Conservation (phyloP, 2,888 invertebrate genomes). For the Lasioglossum leucozonium region DNA sequence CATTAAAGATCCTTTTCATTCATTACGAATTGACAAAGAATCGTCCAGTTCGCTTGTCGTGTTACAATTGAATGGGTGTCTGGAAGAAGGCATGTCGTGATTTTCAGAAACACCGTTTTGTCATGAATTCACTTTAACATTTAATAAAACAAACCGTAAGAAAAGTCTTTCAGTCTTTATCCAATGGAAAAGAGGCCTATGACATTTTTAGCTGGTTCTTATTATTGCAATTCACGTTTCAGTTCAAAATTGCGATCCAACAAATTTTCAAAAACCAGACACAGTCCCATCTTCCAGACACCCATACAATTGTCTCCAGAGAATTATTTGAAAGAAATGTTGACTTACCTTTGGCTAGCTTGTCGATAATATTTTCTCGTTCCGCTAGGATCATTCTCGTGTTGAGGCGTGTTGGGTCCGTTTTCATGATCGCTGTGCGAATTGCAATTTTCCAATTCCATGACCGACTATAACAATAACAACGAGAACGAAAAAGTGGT, state of each 20-base stretch:
- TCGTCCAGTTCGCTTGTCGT: background rate
- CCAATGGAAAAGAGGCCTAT: too few relatives aligned
- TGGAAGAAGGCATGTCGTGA: too few relatives aligned
- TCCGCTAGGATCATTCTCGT: conserved; percentile 80
- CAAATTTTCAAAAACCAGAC: too few relatives aligned
- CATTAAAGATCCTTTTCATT: background rate
- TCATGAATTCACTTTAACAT: too few relatives aligned
- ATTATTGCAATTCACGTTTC: too few relatives aligned
- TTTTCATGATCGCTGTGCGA: conserved; percentile 66
- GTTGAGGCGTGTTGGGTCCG: conserved; percentile 64
- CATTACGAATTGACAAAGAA: background rate
- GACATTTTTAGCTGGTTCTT: too few relatives aligned
- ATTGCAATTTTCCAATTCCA: conserved; percentile 79
- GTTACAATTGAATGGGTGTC: background rate
- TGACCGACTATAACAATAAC: conserved; percentile 69
- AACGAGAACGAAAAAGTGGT: conserved; percentile 13
- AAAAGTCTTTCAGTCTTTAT: too few relatives aligned
- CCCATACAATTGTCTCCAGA: background rate
- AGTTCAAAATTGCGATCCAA: too few relatives aligned
- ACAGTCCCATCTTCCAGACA: too few relatives aligned
- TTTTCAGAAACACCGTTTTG: too few relatives aligned
- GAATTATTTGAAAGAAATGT: background rate
- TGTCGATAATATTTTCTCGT: conserved; percentile 86
- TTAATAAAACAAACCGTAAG: too few relatives aligned
- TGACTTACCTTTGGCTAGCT: conserved; percentile 86